These are phyloP conservation scores for Heliconius cydno DNA, from an alignment of 2,888 invertebrate genomes.

Conservation along the genomic window DNA sequence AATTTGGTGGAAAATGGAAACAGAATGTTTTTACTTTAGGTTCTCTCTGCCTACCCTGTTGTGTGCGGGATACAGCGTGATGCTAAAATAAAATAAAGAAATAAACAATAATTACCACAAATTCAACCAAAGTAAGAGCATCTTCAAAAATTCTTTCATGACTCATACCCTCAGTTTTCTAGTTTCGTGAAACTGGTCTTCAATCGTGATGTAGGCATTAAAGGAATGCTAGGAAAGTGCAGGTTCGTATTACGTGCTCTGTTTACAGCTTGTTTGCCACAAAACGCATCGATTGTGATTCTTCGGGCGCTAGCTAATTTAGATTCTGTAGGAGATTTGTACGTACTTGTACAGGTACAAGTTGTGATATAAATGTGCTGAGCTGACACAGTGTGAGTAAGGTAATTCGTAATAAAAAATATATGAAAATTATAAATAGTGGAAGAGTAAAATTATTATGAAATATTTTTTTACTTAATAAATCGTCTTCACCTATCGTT, in stretches of 20 bases:
- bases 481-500: no score
- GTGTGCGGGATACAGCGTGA: no score
- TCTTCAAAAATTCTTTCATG: conserved; percentile 3
- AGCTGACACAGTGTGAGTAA: conserved; percentile 23
- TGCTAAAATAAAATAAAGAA: no score
- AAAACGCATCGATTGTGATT: conserved; percentile 67
- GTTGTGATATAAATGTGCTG: conserved; percentile 45
- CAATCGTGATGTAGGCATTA: conserved; percentile 22
- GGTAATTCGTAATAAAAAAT: background rate
- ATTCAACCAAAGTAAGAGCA: background rate
- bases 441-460: background rate
- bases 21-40: no score
- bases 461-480: no score
- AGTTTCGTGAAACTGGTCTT: conserved; percentile 26
- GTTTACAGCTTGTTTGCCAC: conserved; percentile 60
- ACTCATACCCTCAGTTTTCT: conserved; percentile 13
- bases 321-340: conserved; percentile 70
- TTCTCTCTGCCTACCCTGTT: no score
- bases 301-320: conserved; percentile 68
- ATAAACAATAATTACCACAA: background rate
- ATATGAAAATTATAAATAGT: background rate
- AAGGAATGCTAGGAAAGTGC: conserved; percentile 73
- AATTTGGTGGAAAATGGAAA: no score
- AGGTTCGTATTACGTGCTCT: conserved; percentile 61
- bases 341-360: conserved; percentile 44